These are phyloP conservation scores for Myotis pilosus DNA, from an alignment of 2,797 vertebrate species.

Conservation along the genomic window DNA sequence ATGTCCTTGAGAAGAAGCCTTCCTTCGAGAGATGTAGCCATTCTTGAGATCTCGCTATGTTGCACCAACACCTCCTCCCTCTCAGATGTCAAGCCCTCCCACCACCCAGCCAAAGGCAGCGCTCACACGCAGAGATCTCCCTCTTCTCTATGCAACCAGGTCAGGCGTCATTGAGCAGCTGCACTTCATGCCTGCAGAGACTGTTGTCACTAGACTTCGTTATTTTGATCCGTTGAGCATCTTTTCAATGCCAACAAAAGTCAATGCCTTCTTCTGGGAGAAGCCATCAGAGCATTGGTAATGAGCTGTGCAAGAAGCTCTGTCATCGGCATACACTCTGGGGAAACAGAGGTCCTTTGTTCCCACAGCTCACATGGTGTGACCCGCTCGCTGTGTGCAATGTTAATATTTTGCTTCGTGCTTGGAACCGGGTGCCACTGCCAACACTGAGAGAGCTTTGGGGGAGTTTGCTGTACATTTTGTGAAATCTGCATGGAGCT, in stretches of 20 bases:
- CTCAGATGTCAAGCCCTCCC: background rate
- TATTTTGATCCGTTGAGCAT: constrained; percentile 6
- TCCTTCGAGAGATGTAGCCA: background rate
- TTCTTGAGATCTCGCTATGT: background rate
- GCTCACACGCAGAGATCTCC: background rate
- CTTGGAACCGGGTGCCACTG: constrained; percentile 8
- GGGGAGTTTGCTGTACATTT: constrained; percentile 1
- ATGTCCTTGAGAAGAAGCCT: background rate
- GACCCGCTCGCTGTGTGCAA: constrained; percentile 43
- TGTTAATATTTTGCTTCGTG: constrained; percentile 67
- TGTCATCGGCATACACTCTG: background rate
- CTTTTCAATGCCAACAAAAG: constrained; percentile 65
- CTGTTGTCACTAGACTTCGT: constrained; percentile 26
- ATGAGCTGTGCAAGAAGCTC: constrained; percentile 4
- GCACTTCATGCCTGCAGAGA: background rate
- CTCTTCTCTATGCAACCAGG: background rate
- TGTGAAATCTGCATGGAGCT: background rate
- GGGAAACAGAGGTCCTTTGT: constrained; percentile 60
- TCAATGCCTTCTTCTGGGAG: constrained; percentile 41
- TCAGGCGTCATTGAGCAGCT: background rate
- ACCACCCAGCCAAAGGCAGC: background rate
- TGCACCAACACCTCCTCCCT: background rate
- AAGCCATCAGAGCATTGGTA: constrained; percentile 44
- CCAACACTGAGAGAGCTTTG: constrained; percentile 30
- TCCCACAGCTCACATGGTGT: constrained; percentile 38